These are phyloP conservation scores for Cinclus mexicanus DNA, from an alignment of 2,113 vertebrate genomes.

Conservation along the genomic window DNA sequence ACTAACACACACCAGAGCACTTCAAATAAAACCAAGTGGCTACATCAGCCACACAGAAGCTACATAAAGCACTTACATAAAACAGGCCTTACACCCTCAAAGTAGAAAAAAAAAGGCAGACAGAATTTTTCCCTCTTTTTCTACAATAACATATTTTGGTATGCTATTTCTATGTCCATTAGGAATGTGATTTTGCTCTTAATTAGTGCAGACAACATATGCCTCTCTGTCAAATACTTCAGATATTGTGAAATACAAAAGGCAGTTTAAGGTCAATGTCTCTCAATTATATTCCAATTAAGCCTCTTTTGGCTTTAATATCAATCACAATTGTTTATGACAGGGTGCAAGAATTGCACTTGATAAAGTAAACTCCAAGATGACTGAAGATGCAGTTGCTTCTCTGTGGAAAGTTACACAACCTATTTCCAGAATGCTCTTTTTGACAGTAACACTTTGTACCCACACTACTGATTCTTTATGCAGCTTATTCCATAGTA, in stretches of 20 bases:
- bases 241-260: constrained; percentile 1
- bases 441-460: background rate
- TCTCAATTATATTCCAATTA: background rate
- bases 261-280: background rate
- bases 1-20: background rate
- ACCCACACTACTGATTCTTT: background rate
- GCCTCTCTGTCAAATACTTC: background rate
- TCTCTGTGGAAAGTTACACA: background rate
- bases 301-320: background rate
- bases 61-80: background rate
- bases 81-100: background rate
- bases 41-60: background rate
- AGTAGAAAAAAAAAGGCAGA: background rate
- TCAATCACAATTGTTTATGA: background rate
- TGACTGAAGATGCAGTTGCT: background rate
- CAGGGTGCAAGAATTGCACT: background rate
- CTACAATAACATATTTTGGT: background rate
- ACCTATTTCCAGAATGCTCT: background rate
- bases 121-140: background rate
- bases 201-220: background rate
- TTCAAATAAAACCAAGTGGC: background rate
- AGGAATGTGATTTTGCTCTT: background rate
- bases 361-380: background rate
- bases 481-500: background rate
- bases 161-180: background rate